Base-by-base conservation (phyloP, 2,797 vertebrate species). In the Iguana delicatissima region DNA sequence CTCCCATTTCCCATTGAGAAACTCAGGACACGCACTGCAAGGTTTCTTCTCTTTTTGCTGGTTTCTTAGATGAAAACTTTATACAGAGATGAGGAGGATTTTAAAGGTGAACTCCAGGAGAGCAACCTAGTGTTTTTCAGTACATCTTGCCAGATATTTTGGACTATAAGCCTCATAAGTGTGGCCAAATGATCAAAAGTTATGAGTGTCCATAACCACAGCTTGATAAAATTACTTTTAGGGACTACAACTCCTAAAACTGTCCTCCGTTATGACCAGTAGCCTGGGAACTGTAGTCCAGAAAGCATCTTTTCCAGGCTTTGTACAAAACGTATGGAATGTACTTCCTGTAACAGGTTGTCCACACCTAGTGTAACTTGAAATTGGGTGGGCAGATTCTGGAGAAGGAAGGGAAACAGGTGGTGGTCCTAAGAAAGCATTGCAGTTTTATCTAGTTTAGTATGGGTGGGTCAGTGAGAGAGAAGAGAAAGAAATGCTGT, bases 401-500 rank as follows among this genome's bases (percentile, higher is more conserved):
- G 1, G 50, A 29, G 0, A 2, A 1, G 50, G 83, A 80, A 57
- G n/a, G 52, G 29, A 50, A 92, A 67, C 0, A 14, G 0, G 42
- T 46, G 57, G 87, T 93, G 80, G 83, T 86, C 46, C 50, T 0
- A 29, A 80, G 91, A 90, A 93, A 94, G 93, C 92, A 95, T 92
- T 96, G 95, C 94, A 96, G 93, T 89, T 94, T 0, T n/a, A 20
- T 24, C 0, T 88, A 92, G 92, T 80, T 0, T 42, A 74, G 80
- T 84, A 94, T 0, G 89, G 93, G 77, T 29, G 91, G 93, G 87
- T 89, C 85, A 50, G 12, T 35, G 86, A 93, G 93, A 85, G 91
- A 92, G 83, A 89, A 94, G 94, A 89, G 92, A 93, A 95, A 92
- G 91, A 91, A 94, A 92, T 95, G 89, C 94, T 94, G 6, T 55